Evolutionary conservation across 1,140 invertebrate genomes (phyloP).

Genomic region (Drosophila truncata): DNA sequence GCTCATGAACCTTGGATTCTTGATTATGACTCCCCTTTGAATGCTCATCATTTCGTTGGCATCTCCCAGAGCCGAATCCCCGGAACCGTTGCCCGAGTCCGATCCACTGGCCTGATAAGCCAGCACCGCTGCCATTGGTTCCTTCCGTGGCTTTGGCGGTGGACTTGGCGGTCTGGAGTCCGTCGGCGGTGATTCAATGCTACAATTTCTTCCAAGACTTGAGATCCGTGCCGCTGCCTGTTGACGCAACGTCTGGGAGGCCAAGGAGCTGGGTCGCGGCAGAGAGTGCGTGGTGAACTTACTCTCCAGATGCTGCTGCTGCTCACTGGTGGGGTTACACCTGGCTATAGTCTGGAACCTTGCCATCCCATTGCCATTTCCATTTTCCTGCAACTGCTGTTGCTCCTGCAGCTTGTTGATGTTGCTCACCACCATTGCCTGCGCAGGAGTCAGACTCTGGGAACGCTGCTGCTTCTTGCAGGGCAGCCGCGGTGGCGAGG

Average conservation of each 20-base stretch:
- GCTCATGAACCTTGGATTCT: constrained; percentile 87
- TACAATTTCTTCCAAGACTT: constrained; percentile 86
- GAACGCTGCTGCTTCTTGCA: constrained; percentile 90
- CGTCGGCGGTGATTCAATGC: constrained; percentile 71
- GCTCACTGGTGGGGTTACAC: constrained; percentile 70
- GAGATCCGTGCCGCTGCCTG: constrained; percentile 73
- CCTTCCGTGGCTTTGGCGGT: constrained; percentile 89
- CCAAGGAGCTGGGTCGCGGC: constrained; percentile 84
- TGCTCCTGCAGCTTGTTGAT: constrained; percentile 72
- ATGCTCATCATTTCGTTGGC: constrained; percentile 83
- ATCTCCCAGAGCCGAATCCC: constrained; percentile 91
- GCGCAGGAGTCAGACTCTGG: constrained; percentile 88
- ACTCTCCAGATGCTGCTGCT: constrained; percentile 60
- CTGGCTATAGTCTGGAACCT: constrained; percentile 78
- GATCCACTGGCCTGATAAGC: constrained; percentile 93
- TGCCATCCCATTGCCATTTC: constrained; percentile 62
- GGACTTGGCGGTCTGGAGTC: constrained; percentile 85
- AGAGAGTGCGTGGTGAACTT: constrained; percentile 88
- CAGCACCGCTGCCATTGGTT: constrained; percentile 86
- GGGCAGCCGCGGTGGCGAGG: constrained; percentile 87
- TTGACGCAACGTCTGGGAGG: constrained; percentile 59
- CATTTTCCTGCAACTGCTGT: constrained; percentile 46
- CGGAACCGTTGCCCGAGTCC: constrained; percentile 94
- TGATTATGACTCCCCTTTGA: constrained; percentile 87
- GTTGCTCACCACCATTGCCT: constrained; percentile 82